These are phyloP conservation scores for Platysteira castanea DNA, from an alignment of 2,113 vertebrate genomes.

Conservation along the genomic window DNA sequence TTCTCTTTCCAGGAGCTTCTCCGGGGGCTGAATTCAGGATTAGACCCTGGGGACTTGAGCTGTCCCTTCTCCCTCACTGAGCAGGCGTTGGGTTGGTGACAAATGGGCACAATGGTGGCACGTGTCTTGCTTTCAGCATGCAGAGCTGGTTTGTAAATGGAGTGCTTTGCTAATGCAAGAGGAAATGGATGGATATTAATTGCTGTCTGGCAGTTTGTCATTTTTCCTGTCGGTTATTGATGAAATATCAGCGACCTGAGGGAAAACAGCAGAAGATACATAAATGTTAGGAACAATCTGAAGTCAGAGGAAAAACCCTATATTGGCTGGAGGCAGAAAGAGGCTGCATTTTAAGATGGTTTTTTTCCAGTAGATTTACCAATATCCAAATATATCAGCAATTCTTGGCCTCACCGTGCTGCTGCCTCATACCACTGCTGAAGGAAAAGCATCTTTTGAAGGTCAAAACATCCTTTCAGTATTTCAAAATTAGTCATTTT, in stretches of 20 bases:
- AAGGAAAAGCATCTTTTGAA: background rate
- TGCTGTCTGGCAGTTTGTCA: background rate
- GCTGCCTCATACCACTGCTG: background rate
- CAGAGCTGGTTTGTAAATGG: background rate
- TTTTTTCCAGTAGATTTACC: background rate
- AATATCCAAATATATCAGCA: background rate
- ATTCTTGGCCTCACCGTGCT: background rate
- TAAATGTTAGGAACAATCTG: background rate
- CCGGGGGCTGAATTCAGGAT: background rate
- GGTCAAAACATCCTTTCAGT: background rate
- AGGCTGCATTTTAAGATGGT: background rate
- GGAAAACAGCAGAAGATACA: background rate
- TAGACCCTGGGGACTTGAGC: no score
- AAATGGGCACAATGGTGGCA: background rate
- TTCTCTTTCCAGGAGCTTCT: background rate
- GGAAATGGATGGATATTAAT: conserved; percentile 30
- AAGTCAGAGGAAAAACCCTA: background rate
- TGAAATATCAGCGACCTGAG: background rate
- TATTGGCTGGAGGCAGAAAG: background rate
- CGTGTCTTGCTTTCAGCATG: background rate
- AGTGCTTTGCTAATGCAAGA: background rate
- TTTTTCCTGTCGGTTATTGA: conserved; percentile 2
- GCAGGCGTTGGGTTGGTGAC: background rate
- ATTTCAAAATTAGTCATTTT: background rate
- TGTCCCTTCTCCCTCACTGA: background rate